Base-by-base conservation (phyloP, 2,113 vertebrate species). In the Tragelaphus imberbis region DNA sequence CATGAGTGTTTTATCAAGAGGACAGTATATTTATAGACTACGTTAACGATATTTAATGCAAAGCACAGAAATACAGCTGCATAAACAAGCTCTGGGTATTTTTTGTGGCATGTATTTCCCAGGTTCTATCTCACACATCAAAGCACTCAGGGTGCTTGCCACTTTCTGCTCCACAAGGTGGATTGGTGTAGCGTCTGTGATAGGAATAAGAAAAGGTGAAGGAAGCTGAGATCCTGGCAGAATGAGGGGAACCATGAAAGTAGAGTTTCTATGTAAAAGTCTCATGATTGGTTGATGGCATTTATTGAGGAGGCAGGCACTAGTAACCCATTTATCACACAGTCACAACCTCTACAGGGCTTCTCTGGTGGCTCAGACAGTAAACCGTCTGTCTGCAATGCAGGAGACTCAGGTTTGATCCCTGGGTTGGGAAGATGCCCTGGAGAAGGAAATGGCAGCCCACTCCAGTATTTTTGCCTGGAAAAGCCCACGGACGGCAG, bases 101-200 rank as follows among this genome's bases (percentile, higher is more conserved):
- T 79, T 85, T 33, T 16, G 0, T 53, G 49, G 40, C 44, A 10
- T 44, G 36, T 47, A 30, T 7, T 96, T 23, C 59, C 53, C 44
- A 30, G 23, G 28, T 36, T 84, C 81, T 47, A 2, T 27, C 5
- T 40, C 33, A 51, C 12, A 58, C 30, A 12, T 59, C 92, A 44
- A 33, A 90, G 33, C 44, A 33, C 49, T 7, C 40, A 53, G 27
- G 33, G 33, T 36, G 36, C 7, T 63, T 9, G 25, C 16, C 65
- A 15, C 61, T 58, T 65, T 17, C 55, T 65, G 30, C 49, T 80
- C 21, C 17, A 25, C 36, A 28, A 21, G 47, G 61, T 40, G 33
- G 36, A 21, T 49, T 10, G 2, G 30, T 33, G 28, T 44, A 11
- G 14, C 33, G 51, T 53, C 59, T 0, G 0, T 7, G 40, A 40